Evolutionary conservation across 2,797 vertebrate species (phyloP), one percentile per base, ranked within the genome.

Genomic region (Setipinna tenuifilis): DNA sequence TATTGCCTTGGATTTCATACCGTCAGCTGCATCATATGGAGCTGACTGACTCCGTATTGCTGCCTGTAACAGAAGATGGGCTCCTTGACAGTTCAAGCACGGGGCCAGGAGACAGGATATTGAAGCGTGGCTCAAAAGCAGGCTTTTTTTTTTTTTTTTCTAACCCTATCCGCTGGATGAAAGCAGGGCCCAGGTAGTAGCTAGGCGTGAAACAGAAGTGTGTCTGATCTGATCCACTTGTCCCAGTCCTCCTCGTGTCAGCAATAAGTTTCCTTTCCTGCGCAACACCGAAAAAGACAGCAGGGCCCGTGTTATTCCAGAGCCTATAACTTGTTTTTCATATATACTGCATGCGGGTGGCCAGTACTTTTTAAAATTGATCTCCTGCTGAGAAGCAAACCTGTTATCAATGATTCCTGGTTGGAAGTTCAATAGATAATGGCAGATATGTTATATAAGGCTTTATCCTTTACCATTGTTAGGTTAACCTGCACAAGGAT

Each of bases 51-150:
- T 54, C 16, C 28, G 68, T 9, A 78, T 71, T 71, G 12, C 65
- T 10, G 31, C 31, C 7, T 6, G 35, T 5, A 7, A 44, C 31
- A 78, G 21, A 78, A 41, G 35, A 78, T 78, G 71, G 71, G 19
- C 71, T 78, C 44, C 9, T 78, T 78, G 71, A 78, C 71, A 78
- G 71, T 78, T 44, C 17, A 78, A 78, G 35, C 71, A 44, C 71
- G 6, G 17, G 25, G 28, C 68, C 7, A 23, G 9, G 23, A 16
- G 71, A 78, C 31, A 78, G 17, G 71, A 44, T 35, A 44, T 7
- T 17, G 71, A 78, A 41, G 31, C 31, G 17, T 19, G 14, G 6
- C 28, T 75, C 16, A 35, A 71, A 31, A 75, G 68, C 14, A 75
- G 14, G 68, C 19, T 19, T 75, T 75, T 31, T 35, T 9, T 35